These are phyloP conservation scores for Xestoiulus laeticollis DNA, from an alignment of 2,888 invertebrate genomes.

Conservation along the genomic window DNA sequence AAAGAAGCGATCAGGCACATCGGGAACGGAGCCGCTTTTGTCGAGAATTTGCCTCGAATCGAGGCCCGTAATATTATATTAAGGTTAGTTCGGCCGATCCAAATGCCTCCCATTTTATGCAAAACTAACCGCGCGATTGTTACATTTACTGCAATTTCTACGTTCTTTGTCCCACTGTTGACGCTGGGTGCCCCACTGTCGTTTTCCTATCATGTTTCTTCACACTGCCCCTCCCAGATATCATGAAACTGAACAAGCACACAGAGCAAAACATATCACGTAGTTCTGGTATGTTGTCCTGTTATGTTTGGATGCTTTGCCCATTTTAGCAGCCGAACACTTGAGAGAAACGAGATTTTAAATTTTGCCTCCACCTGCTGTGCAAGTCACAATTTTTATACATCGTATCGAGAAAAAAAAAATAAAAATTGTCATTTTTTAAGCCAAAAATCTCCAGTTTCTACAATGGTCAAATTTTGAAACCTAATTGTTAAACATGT, in stretches of 20 bases:
- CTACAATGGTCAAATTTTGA: neutral
- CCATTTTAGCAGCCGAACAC: neutral
- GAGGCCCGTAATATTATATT: constrained; percentile 36
- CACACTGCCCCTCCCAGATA: neutral
- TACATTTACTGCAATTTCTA: constrained; percentile 45
- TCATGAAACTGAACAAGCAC: neutral
- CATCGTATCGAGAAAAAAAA: too few relatives aligned
- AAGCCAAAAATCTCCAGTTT: neutral
- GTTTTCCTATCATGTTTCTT: neutral
- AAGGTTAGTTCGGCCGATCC: constrained; percentile 38
- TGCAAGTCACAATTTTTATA: too few relatives aligned
- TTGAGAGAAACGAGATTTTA: neutral
- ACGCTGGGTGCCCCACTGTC: neutral
- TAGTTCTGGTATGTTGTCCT: neutral
- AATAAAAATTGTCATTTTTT: too few relatives aligned
- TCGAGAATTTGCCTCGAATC: constrained; percentile 39
- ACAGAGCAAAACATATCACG: neutral
- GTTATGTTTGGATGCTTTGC: neutral
- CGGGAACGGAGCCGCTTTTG: neutral
- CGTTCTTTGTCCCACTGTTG: neutral
- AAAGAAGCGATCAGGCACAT: constrained; percentile 31
- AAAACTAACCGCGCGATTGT: constrained; percentile 46
- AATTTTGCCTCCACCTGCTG: neutral
- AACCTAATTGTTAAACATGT: neutral
- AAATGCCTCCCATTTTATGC: constrained; percentile 48